Base-by-base conservation (phyloP, 2,797 vertebrate genomes). In the Peromyscus aztecus region DNA sequence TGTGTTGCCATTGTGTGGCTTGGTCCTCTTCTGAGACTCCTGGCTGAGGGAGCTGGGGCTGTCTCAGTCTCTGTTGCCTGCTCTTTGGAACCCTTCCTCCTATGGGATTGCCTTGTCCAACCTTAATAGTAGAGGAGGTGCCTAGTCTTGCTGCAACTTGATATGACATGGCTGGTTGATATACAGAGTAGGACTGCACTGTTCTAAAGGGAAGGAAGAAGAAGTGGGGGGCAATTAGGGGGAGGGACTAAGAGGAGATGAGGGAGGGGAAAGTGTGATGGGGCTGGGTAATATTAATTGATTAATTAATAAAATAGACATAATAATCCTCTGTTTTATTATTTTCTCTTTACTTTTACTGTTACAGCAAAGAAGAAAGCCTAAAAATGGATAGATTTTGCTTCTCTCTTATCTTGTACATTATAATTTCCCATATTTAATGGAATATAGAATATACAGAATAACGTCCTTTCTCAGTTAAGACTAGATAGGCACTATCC, bases 281-380 rank as follows among this genome's bases (percentile, higher is more conserved):
- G n/a, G 69, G 9, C 10, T 23, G 4, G 69, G n/a, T 11, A 73
- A 23, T 71, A 67, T 34, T 67, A 16, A 34, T 67, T 71, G 19
- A 37, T 37, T 37, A 40, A 11, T 73, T 73, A 73, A 37, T 40
- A 11, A 73, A 17, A 73, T 77, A 85, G 4, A 89, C 89, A 27
- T 16, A 37, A 23, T 12, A 93, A 78, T 46, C 77, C 57, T 63
- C 11, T 75, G 55, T 78, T 93, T 55, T 63, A 16, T 65, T 63
- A 82, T 34, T 88, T 67, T 17, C 37, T 76, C 49, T 34, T 9
- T 1, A 31, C 43, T 86, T 92, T 19, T 77, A 12, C 57, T 96
- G 55, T 95, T 61, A 78, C 43, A 96, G 87, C 69, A 96, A 91
- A 73, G 16, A 5, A 19, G 67, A 6, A 86, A 86, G 88, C 34